Conservation (phyloP, 2,797 vertebrate genomes). For the Channallabes apus region DNA sequence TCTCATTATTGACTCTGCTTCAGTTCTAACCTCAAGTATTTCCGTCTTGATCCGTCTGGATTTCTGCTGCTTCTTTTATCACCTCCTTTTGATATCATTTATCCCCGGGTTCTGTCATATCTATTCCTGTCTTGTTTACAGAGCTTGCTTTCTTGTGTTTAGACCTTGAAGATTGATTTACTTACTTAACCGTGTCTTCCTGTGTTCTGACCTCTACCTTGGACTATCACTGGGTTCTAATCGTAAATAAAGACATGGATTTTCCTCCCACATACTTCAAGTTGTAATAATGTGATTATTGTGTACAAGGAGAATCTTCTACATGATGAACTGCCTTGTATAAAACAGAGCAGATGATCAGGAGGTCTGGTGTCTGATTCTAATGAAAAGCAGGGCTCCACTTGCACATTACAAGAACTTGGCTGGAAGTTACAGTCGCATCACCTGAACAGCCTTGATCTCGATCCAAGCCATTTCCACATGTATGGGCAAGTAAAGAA, state of each 20-base stretch:
- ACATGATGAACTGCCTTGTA: slow-evolving; percentile 54
- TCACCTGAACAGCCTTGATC: too few relatives aligned
- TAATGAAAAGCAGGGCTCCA: slow-evolving; percentile 32
- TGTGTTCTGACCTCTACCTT: background rate
- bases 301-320: slow-evolving; percentile 27
- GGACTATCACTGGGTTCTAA: background rate
- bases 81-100: background rate
- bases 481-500: too few relatives aligned
- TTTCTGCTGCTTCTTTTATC: background rate
- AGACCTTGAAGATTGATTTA: background rate
- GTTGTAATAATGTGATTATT: slow-evolving; percentile 5
- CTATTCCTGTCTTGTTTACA: background rate
- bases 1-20: background rate
- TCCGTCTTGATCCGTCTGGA: background rate
- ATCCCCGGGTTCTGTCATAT: background rate
- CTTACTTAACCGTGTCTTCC: background rate
- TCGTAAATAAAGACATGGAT: background rate
- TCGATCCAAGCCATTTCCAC: too few relatives aligned
- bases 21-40: background rate
- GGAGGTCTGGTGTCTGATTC: slow-evolving; percentile 54
- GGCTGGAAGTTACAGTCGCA: too few relatives aligned
- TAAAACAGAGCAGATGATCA: slow-evolving; percentile 49
- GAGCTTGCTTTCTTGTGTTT: background rate
- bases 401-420: too few relatives aligned
- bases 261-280: background rate